Percentiles rank a stretch among this genome's conserved stretches.
These are phyloP conservation scores for Labeo calbasu DNA, from an alignment of 2,797 vertebrate genomes.

Conservation along the genomic window DNA sequence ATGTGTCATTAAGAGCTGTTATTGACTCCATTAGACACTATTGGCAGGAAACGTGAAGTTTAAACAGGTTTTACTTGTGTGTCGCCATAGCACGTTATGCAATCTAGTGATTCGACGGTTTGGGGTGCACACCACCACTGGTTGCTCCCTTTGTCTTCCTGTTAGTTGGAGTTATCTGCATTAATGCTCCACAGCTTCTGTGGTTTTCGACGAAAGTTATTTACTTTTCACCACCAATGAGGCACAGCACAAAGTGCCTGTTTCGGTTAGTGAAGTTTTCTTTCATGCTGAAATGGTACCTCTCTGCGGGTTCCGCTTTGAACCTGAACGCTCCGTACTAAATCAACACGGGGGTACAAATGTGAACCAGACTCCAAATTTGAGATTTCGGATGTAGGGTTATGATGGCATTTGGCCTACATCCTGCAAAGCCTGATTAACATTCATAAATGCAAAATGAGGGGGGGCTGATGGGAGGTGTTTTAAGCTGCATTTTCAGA, in stretches of 20 bases:
- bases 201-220: constrained; percentile 45
- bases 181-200: constrained; percentile 12
- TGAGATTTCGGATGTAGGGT: constrained; percentile 53
- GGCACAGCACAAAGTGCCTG: constrained; percentile 53
- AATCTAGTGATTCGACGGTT: constrained; percentile 22
- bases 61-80: constrained; percentile 38
- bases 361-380: constrained; percentile 62
- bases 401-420: constrained; percentile 54
- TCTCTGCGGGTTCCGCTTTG: constrained; percentile 56
- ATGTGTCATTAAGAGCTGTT: constrained; percentile 36
- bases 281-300: constrained; percentile 53
- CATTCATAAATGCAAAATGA: constrained; percentile 61
- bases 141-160: constrained; percentile 14
- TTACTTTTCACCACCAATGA: constrained; percentile 62
- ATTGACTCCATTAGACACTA: constrained; percentile 33
- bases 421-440: constrained; percentile 60
- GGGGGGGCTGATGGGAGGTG: constrained; percentile 49
- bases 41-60: constrained; percentile 35
- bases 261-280: constrained; percentile 57
- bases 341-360: constrained; percentile 54
- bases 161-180: not conserved
- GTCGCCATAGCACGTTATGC: not conserved
- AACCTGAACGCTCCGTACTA: constrained; percentile 49
- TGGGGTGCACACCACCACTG: constrained; percentile 23
- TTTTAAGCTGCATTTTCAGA: constrained; percentile 42